Evolutionary conservation across 2,113 vertebrate genomes (phyloP), one percentile per base, ranked within the genome.

Genomic region (Anthoscopus minutus): DNA sequence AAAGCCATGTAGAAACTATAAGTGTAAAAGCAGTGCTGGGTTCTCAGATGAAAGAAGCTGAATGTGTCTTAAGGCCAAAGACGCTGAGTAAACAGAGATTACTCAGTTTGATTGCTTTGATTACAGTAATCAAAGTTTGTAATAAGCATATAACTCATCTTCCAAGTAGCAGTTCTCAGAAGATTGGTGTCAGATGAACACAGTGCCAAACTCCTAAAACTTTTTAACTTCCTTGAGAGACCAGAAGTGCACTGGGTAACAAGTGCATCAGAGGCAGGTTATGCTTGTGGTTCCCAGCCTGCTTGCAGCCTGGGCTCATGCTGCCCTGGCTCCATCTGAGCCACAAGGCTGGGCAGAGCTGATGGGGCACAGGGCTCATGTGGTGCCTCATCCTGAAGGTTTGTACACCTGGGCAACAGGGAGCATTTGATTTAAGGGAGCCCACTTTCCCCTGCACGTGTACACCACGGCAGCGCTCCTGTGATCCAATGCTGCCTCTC

Each of bases 371-470:
- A 2, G n/a, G 47, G 44, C n/a, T 37, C 11, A 2, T 0, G 1
- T 3, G 0, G 15, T 31, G 27, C 81, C 73, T 81, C 0, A 1
- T 20, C 54, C 23, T 5, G 25, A 10, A 30, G 12, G 21, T 24
- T 44, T 56, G 30, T 11, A 10, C 18, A 7, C 13, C 51, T 7
- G 33, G 28, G n/a, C 5, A 21, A 44, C 0, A 1, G 42, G 54
- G 19, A 61, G 4, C 16, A 10, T 21, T 28, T 20, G 10, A 27
- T 42, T 57, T 28, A 10, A 40, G 58, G 30, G 37, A 74, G 47
- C 19, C 5, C 14, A 2, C 7, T 2, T 54, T 13, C 10, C 31
- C 15, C 37, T 25, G 38, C 2, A 2, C 0, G 0, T 22, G 33
- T 9, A 1, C 10, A 5, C 48, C 25, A 6, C 4, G 2, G 31